Conservation (phyloP, 2,113 vertebrate species). For the Ciconia maguari region DNA sequence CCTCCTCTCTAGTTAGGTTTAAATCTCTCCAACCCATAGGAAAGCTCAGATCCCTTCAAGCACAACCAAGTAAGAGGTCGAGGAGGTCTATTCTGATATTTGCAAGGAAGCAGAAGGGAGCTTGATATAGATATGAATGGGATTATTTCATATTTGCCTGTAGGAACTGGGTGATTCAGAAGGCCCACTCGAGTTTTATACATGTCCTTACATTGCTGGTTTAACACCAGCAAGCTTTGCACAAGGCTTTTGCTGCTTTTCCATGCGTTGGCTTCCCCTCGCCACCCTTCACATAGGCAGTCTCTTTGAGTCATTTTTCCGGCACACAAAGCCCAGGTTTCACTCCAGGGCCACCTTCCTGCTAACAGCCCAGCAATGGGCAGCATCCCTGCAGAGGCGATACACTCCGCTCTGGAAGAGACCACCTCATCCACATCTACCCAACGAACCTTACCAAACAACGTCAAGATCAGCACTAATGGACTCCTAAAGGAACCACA, state of each 20-base stretch:
- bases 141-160: neutral
- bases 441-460: neutral
- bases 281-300: fast-evolving
- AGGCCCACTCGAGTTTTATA: neutral
- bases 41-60: neutral
- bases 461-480: neutral
- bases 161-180: neutral
- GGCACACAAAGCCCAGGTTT: neutral
- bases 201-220: neutral
- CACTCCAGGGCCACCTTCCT: neutral
- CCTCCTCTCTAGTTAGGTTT: neutral
- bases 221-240: neutral
- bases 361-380: neutral
- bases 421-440: neutral
- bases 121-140: neutral
- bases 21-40: neutral
- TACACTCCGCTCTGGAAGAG: neutral
- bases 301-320: neutral
- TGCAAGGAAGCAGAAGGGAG: neutral
- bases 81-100: neutral
- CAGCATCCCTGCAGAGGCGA: neutral
- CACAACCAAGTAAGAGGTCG: neutral
- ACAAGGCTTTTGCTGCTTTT: neutral
- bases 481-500: neutral
- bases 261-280: neutral